These are phyloP conservation scores for Patagioenas fasciata DNA, from an alignment of 2,113 vertebrate genomes.

Conservation along the genomic window DNA sequence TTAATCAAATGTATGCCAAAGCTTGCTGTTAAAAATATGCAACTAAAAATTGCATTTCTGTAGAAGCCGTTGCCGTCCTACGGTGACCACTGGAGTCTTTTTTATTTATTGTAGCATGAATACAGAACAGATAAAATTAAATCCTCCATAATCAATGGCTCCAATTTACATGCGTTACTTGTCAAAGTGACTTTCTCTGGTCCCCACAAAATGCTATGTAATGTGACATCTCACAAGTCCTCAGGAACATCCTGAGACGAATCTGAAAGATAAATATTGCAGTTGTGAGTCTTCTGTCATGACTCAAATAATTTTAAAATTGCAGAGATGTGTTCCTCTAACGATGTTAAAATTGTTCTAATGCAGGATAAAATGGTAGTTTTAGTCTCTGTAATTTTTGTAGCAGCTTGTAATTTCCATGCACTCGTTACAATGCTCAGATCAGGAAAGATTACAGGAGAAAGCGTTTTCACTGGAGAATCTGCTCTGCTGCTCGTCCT, in stretches of 20 bases:
- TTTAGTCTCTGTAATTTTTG: constrained; percentile 81
- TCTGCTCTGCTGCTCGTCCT: constrained; percentile 19
- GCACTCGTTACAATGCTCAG: constrained; percentile 62
- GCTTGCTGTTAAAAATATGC: constrained; percentile 55
- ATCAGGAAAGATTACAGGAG: constrained; percentile 43
- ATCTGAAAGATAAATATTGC: constrained; percentile 83
- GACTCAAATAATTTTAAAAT: constrained; percentile 84
- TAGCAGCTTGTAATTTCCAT: constrained; percentile 81
- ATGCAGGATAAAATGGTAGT: constrained; percentile 79
- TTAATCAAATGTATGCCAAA: constrained; percentile 65
- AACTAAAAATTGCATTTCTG: constrained; percentile 69
- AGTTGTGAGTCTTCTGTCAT: constrained; percentile 81
- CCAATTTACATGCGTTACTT: constrained; percentile 59
- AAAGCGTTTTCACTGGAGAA: constrained; percentile 31
- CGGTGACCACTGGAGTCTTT: constrained; percentile 39
- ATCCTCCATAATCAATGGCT: constrained; percentile 65
- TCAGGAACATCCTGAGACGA: constrained; percentile 71
- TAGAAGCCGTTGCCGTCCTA: constrained; percentile 53
- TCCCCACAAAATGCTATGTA: constrained; percentile 42
- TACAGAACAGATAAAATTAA: constrained; percentile 66
- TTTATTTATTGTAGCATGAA: constrained; percentile 67
- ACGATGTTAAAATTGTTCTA: constrained; percentile 83
- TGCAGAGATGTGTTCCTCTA: constrained; percentile 78
- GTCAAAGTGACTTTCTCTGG: constrained; percentile 72
- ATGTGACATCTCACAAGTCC: constrained; percentile 73